These are phyloP conservation scores for Apis laboriosa DNA, from an alignment of 1,140 invertebrate species.

Conservation along the genomic window DNA sequence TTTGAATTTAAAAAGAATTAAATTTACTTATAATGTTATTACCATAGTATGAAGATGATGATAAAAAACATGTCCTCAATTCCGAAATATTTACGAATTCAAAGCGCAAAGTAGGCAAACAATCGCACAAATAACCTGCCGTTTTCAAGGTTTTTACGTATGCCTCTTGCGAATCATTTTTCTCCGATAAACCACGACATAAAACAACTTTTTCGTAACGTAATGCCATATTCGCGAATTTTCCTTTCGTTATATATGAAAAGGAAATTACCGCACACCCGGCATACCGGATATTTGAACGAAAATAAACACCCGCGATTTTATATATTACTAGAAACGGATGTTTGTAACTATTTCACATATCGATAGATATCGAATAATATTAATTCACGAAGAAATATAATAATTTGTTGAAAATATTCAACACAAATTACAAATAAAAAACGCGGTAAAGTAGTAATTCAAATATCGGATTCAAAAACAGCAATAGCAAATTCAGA, in stretches of 20 bases:
- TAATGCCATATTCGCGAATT: conserved; percentile 41
- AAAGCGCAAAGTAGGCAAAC: conserved; percentile 72
- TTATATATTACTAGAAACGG: background rate
- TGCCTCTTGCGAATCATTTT: conserved; percentile 67
- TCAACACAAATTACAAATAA: background rate
- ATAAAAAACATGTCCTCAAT: conserved; percentile 61
- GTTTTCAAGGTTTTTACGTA: conserved; percentile 70
- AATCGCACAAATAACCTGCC: conserved; percentile 71
- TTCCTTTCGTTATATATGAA: background rate
- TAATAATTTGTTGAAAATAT: background rate
- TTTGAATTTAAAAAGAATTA: conserved; percentile 5
- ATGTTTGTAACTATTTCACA: background rate
- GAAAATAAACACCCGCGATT: background rate
- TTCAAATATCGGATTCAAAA: background rate
- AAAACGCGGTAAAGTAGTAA: background rate
- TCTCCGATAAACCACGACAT: conserved; percentile 70
- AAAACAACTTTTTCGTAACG: conserved; percentile 67
- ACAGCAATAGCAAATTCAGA: no score
- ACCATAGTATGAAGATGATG: conserved; percentile 72
- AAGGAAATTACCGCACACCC: no score
- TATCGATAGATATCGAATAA: no score
- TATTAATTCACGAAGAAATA: no score
- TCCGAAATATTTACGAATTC: conserved; percentile 71
- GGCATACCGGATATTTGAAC: background rate
- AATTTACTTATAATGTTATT: conserved; percentile 39